phyloP scores from a whole-genome alignment of 2,113 vertebrate genomes.

The Neoarius graeffei region DNA sequence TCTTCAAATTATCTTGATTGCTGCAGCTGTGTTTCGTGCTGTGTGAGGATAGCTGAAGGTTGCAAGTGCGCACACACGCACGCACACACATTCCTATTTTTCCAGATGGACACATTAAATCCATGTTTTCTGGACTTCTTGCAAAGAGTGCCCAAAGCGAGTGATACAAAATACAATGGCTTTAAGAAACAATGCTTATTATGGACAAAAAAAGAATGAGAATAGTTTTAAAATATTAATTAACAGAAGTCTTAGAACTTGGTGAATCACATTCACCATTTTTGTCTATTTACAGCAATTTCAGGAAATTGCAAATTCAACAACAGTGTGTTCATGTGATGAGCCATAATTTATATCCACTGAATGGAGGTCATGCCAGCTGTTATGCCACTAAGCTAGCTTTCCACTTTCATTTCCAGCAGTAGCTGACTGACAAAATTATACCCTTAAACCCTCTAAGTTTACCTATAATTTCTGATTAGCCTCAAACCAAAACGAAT shows the following conservation, averaged over 20 bases:
- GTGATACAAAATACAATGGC: conserved; percentile 37
- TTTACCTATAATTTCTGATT: conserved; percentile 14
- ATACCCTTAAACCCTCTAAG: neutral
- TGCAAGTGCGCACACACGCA: conserved; percentile 31
- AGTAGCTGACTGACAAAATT: conserved; percentile 18
- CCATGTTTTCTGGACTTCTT: conserved; percentile 36
- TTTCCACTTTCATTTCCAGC: neutral
- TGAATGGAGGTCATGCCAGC: neutral
- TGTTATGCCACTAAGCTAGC: neutral
- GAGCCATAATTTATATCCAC: neutral
- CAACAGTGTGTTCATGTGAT: neutral
- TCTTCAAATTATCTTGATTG: conserved; percentile 69
- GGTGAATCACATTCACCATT: neutral
- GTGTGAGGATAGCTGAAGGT: conserved; percentile 55
- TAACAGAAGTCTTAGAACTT: neutral
- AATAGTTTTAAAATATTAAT: neutral
- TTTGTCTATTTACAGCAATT: neutral
- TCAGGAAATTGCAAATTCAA: neutral
- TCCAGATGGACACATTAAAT: conserved; percentile 54
- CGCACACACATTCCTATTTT: conserved; percentile 15
- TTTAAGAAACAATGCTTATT: conserved; percentile 26
- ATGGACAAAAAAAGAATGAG: neutral
- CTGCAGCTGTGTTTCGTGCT: conserved; percentile 68
- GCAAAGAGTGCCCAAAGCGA: neutral
- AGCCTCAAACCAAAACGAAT: neutral